Evolutionary conservation across 2,888 invertebrate genomes (phyloP).

Genomic region (Perizoma flavofasciatum): DNA sequence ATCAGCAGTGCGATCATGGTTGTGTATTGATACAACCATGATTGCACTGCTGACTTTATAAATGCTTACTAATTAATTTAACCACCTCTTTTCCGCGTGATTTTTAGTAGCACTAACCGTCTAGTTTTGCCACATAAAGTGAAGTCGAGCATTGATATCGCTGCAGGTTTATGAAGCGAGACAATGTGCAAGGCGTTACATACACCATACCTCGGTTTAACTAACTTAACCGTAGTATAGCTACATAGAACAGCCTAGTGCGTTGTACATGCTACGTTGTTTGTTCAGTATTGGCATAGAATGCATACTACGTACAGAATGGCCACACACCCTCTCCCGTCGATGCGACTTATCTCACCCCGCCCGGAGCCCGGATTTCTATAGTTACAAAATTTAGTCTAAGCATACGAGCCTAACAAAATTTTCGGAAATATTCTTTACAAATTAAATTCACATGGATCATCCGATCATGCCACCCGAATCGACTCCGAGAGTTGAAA

Average conservation of each 20-base stretch:
- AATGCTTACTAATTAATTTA: slow-evolving; percentile 15
- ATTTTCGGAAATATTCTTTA: too few species aligned
- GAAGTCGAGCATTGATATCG: slow-evolving; percentile 66
- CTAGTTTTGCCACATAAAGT: slow-evolving; percentile 56
- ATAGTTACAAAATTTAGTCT: too few species aligned
- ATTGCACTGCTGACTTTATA: background rate
- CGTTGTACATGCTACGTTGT: slow-evolving; percentile 2
- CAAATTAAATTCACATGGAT: too few species aligned
- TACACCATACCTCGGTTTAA: slow-evolving; percentile 27
- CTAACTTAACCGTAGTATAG: slow-evolving; percentile 18
- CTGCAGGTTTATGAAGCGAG: slow-evolving; percentile 73
- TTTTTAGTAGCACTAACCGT: slow-evolving; percentile 35
- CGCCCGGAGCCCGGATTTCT: too few species aligned
- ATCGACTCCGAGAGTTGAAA: too few species aligned
- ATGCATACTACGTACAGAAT: too few species aligned
- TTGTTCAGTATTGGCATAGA: background rate
- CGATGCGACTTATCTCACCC: too few species aligned
- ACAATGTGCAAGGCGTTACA: slow-evolving; percentile 59
- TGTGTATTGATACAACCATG: too few species aligned
- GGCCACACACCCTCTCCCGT: too few species aligned
- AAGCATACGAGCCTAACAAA: too few species aligned
- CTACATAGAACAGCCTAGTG: background rate
- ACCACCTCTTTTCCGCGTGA: slow-evolving; percentile 14
- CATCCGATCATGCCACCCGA: too few species aligned
- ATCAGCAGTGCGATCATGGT: too few species aligned